Evolutionary conservation across 2,888 invertebrate species (phyloP).

Genomic region (Auanema freiburgensis): DNA sequence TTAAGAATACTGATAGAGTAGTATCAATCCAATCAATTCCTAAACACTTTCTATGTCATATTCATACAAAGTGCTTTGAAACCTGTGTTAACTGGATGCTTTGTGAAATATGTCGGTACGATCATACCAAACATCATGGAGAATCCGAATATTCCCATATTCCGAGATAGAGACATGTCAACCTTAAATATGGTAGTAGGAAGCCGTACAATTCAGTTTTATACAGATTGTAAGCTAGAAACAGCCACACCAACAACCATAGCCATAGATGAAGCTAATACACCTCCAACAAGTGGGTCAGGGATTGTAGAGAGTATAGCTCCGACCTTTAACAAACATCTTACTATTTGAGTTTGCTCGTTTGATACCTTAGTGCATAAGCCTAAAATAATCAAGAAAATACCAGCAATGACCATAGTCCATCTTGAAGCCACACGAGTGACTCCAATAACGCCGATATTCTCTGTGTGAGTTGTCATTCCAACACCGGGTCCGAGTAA

Average conservation of each 20-base stretch:
- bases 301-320: constrained; percentile 68
- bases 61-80: constrained; percentile 4
- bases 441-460: constrained; percentile 85
- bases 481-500: constrained; percentile 85
- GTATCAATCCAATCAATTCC: constrained; percentile 31
- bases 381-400: constrained; percentile 66
- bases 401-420: constrained; percentile 66
- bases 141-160: constrained; percentile 84
- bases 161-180: constrained; percentile 80
- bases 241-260: constrained; percentile 65
- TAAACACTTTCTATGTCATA: constrained; percentile 10
- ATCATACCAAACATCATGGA: constrained; percentile 82
- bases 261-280: constrained; percentile 65
- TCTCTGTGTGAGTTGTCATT: constrained; percentile 86
- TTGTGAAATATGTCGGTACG: constrained; percentile 55
- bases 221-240: constrained; percentile 71
- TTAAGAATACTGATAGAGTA: constrained; percentile 52
- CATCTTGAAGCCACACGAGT: constrained; percentile 74
- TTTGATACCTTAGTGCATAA: constrained; percentile 65
- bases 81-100: constrained; percentile 32
- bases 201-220: neutral
- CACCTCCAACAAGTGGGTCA: constrained; percentile 67
- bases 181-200: constrained; percentile 68
- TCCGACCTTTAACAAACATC: constrained; percentile 58
- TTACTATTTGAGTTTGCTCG: neutral